phyloP scores from a whole-genome alignment of 2,888 invertebrate species.

The Synanthedon myopaeformis region DNA sequence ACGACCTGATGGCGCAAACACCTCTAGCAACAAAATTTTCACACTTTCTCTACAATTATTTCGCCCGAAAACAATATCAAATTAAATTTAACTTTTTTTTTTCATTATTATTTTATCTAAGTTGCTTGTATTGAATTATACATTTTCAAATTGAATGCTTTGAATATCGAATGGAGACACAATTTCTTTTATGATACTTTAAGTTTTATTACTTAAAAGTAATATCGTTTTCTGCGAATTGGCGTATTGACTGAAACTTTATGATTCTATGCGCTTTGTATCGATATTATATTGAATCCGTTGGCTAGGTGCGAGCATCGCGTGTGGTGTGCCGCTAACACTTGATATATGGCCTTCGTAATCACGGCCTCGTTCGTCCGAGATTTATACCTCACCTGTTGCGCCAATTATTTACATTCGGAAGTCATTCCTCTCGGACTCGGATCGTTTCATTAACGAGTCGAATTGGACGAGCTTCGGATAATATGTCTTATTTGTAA shows the following conservation, averaged over 20 bases:
- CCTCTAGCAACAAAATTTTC: background rate
- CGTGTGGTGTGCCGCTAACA: constrained; percentile 40
- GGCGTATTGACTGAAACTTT: too few relatives aligned
- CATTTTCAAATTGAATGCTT: too few relatives aligned
- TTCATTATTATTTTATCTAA: too few relatives aligned
- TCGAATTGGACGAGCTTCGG: constrained; percentile 13
- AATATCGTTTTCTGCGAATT: too few relatives aligned
- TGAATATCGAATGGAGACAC: too few relatives aligned
- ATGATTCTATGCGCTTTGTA: constrained; percentile 8
- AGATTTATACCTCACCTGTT: constrained; percentile 64
- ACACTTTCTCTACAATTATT: too few relatives aligned
- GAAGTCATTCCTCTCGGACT: constrained; percentile 40
- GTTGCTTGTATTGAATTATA: too few relatives aligned
- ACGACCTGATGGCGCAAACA: background rate
- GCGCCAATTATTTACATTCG: constrained; percentile 61
- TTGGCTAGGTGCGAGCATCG: constrained; percentile 35
- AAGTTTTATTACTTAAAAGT: too few relatives aligned
- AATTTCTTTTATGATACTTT: too few relatives aligned
- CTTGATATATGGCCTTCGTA: constrained; percentile 58
- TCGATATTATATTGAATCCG: constrained; percentile 21
- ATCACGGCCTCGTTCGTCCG: constrained; percentile 51
- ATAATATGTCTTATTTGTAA: constrained; percentile 9
- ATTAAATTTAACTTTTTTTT: too few relatives aligned
- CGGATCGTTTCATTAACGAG: constrained; percentile 21
- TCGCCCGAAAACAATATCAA: too few relatives aligned